Conservation (phyloP, 2,888 invertebrate genomes). For the Alentia gelatinosa region DNA sequence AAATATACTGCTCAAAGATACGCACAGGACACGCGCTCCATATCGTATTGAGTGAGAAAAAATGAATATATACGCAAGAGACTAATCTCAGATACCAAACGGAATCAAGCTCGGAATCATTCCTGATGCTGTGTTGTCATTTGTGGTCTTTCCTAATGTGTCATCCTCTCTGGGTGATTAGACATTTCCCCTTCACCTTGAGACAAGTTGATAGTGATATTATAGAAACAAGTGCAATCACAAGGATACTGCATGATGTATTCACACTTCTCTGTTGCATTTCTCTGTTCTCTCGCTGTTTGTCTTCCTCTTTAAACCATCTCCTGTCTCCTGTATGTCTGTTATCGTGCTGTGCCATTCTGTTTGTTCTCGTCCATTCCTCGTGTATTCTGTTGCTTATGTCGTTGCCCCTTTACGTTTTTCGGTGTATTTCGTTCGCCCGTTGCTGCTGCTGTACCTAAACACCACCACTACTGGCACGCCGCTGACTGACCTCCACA, state of each 20-base stretch:
- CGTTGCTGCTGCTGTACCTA: slow-evolving; percentile 39
- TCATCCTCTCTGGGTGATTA: too few species aligned
- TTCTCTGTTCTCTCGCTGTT: slow-evolving; percentile 45
- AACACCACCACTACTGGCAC: background rate
- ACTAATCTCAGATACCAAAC: too few species aligned
- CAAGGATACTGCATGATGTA: background rate
- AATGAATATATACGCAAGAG: too few species aligned
- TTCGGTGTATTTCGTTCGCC: slow-evolving; percentile 9
- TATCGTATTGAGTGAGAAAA: too few species aligned
- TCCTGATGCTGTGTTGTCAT: too few species aligned
- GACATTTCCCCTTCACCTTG: too few species aligned
- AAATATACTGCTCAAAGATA: too few species aligned
- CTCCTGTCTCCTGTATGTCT: background rate
- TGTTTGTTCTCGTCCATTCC: background rate
- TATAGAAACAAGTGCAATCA: background rate
- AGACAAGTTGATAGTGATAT: too few species aligned
- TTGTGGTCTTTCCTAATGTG: too few species aligned
- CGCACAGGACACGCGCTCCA: too few species aligned
- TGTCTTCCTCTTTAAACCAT: background rate
- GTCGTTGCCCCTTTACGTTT: slow-evolving; percentile 30
- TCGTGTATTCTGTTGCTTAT: slow-evolving; percentile 5
- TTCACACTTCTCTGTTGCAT: background rate
- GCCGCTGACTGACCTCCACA: background rate
- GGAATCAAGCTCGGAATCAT: too few species aligned
- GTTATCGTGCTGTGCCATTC: background rate